Evolutionary conservation across 1,140 invertebrate species (phyloP), one percentile per base, ranked within the genome.

Genomic region (Nasonia longicornis): DNA sequence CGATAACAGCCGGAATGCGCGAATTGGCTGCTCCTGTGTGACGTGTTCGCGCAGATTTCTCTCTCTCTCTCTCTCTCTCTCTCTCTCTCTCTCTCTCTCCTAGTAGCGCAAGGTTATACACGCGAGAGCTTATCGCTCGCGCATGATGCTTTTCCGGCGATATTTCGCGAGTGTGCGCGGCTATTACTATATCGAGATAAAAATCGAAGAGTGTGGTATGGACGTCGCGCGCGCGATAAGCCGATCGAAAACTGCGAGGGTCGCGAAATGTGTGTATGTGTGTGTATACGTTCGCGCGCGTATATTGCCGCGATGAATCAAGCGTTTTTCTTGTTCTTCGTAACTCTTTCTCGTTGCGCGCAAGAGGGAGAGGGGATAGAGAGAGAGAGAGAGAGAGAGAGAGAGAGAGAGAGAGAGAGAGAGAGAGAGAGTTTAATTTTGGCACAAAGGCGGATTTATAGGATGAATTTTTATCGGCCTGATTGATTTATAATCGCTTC

Each of bases 301-400:
- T 58, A 22, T 80, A 80, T 80, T 67, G 70, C 63, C 4, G 2
- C 79, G 42, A 81, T 81, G 64, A 75, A 76, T 81, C 73, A 81
- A 52, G 20, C 10, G 69, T 52, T 81, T 80, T 81, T 76, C 42
- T 20, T 20, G 29, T 74, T 58, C 20, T 12, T 38, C 11, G n/a
- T 8, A n/a, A 35, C 31, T 16, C 10, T 38, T 26, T 26, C 63
- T 64, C 52, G 20, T 7, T 11, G 0, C 2, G 22, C 45, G 42
- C 26, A 6, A 14, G 52, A n/a, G 16, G 20, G 20, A 1, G 16
- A n/a, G 20, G 1, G 48, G 52, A n/a, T 4, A 2, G 20, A 1
- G 16, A n/a, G 6, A 14, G 52, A n/a, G 16, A 2, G 20, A 1
- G 16, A n/a, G 14, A 14, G 52, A n/a, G 16, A 2, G 20, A 1